phyloP scores from a whole-genome alignment of 2,113 vertebrate species.

The Planiliza haematocheilus region DNA sequence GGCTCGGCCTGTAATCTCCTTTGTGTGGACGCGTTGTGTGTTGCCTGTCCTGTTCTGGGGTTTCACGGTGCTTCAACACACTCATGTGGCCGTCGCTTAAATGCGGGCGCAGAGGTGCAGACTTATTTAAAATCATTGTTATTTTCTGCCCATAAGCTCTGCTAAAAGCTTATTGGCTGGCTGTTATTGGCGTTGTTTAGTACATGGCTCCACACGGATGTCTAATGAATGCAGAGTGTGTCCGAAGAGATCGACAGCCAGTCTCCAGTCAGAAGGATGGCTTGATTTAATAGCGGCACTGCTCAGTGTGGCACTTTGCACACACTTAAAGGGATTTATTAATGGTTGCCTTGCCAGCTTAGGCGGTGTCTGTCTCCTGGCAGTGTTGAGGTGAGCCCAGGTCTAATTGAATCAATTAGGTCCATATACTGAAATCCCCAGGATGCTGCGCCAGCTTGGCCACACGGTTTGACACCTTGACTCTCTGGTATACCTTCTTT shows the following conservation, averaged over 20 bases:
- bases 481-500: conserved; percentile 1
- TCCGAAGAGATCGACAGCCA: background rate
- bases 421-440: conserved; percentile 42
- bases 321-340: conserved; percentile 65
- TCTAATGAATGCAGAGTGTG: conserved; percentile 17
- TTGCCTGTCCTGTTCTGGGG: background rate
- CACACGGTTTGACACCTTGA: conserved; percentile 19
- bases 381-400: conserved; percentile 52
- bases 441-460: conserved; percentile 22
- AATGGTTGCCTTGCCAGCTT: conserved; percentile 40
- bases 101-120: background rate
- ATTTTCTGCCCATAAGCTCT: background rate
- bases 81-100: too few relatives aligned
- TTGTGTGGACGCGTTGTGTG: background rate
- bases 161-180: conserved; percentile 34
- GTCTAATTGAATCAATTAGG: conserved; percentile 71
- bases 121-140: background rate
- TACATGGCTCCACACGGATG: background rate
- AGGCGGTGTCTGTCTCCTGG: conserved; percentile 31
- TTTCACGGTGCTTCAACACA: background rate
- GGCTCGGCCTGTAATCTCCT: conserved; percentile 52
- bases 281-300: conserved; percentile 35
- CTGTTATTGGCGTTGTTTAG: background rate
- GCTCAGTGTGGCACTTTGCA: conserved; percentile 46
- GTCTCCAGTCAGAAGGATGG: conserved; percentile 11